phyloP scores from a whole-genome alignment of 2,888 invertebrate species.

The Melipona beecheii region DNA sequence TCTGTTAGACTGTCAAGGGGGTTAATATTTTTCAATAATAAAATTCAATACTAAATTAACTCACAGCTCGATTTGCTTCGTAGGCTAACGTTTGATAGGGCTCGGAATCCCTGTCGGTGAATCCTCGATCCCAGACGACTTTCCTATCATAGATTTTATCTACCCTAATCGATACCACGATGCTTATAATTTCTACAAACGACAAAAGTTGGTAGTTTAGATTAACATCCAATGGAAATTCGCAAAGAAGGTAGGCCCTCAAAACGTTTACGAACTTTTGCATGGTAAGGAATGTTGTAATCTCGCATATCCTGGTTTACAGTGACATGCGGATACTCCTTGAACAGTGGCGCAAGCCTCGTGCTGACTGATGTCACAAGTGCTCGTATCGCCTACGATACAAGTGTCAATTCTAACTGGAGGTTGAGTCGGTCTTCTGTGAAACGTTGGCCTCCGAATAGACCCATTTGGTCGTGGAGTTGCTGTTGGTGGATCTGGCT shows the following conservation, averaged over 20 bases:
- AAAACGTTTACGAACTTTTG: conserved; percentile 72
- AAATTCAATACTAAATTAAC: conserved; percentile 77
- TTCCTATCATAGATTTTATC: conserved; percentile 92
- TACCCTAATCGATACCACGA: conserved; percentile 91
- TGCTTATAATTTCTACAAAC: conserved; percentile 88
- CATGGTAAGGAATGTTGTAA: conserved; percentile 80
- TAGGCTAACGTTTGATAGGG: conserved; percentile 92
- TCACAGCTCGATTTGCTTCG: conserved; percentile 94
- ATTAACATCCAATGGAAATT: background rate
- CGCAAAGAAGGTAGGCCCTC: too few species aligned
- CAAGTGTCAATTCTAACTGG: conserved; percentile 95
- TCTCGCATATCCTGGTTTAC: conserved; percentile 88
- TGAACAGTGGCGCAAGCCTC: conserved; percentile 92
- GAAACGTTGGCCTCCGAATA: conserved; percentile 85
- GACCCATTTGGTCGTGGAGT: conserved; percentile 81
- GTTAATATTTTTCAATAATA: background rate
- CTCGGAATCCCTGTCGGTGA: conserved; percentile 91
- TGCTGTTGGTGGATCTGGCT: conserved; percentile 85
- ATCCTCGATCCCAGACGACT: conserved; percentile 91
- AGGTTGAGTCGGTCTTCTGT: conserved; percentile 88
- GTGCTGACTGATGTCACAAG: conserved; percentile 94
- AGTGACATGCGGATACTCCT: conserved; percentile 95
- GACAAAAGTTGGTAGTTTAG: conserved; percentile 20
- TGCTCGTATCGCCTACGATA: conserved; percentile 96
- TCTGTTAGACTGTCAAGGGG: too few species aligned